These are phyloP conservation scores for Ceuthmochares aereus DNA, from an alignment of 2,113 vertebrate genomes.

Conservation along the genomic window DNA sequence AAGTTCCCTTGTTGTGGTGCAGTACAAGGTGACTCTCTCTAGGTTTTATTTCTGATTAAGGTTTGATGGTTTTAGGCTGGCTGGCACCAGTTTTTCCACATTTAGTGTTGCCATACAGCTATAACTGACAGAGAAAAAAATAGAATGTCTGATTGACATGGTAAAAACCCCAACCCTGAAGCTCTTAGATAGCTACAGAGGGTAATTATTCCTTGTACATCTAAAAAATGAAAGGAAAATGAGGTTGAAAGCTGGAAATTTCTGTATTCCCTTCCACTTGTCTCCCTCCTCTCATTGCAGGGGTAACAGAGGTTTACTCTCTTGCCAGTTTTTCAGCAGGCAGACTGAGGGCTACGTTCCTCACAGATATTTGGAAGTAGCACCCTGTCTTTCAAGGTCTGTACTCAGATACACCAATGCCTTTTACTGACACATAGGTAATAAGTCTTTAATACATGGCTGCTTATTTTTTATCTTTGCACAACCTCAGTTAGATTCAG, in stretches of 20 bases:
- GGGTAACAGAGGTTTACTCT: not conserved
- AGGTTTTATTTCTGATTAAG: not conserved
- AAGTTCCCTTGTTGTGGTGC: not conserved
- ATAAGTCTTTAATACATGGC: not conserved
- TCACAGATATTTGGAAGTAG: not conserved
- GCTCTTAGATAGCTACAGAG: not conserved
- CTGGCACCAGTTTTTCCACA: not conserved
- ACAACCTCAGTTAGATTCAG: not conserved
- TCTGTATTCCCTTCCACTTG: not conserved
- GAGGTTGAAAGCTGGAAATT: not conserved
- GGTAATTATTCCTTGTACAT: not conserved
- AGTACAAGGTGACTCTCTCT: not conserved
- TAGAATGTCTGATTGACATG: not conserved
- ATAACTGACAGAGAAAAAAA: not conserved
- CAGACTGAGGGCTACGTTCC: fast-evolving
- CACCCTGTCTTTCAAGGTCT: not conserved
- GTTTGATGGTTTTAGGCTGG: not conserved
- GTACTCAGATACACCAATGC: fast-evolving
- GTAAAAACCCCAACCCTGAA: not conserved
- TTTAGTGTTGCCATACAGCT: not conserved
- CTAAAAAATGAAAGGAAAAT: not conserved
- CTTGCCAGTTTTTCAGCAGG: not conserved
- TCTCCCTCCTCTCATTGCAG: not conserved
- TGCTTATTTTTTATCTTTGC: not conserved
- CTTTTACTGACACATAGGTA: not conserved